A percentile compares a stretch with the other conserved stretches of the same genome.
These are phyloP conservation scores for Nyctibius bracteatus DNA, from an alignment of 2,113 vertebrate genomes.

Conservation along the genomic window DNA sequence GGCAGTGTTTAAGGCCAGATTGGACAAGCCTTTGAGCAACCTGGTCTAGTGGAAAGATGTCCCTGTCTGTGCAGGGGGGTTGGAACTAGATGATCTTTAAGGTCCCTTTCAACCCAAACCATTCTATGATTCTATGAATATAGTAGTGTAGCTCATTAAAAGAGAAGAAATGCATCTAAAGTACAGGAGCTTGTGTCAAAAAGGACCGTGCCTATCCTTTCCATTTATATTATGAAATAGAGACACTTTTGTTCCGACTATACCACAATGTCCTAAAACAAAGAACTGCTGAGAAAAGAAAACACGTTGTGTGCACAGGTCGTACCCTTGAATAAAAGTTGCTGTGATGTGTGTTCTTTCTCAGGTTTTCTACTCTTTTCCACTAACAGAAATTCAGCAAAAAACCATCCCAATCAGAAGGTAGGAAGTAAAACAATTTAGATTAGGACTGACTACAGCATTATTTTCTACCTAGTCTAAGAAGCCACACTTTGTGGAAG, in stretches of 20 bases:
- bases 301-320: neutral
- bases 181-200: neutral
- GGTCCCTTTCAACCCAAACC: too few species aligned
- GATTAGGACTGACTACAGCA: neutral
- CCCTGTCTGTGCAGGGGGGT: too few species aligned
- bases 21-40: too few species aligned
- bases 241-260: neutral
- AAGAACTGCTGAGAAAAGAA: neutral
- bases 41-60: too few species aligned
- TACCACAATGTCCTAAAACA: neutral
- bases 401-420: rapidly evolving
- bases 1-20: too few species aligned
- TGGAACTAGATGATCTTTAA: too few species aligned
- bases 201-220: neutral
- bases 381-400: neutral
- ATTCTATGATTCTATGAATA: too few species aligned
- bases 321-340: neutral
- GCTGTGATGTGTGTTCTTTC: neutral
- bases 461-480: neutral
- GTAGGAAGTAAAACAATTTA: neutral
- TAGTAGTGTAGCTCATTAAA: neutral
- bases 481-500: neutral
- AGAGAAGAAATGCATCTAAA: neutral
- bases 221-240: neutral
- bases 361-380: neutral